Evolutionary conservation across 2,888 invertebrate species (phyloP), one percentile per base, ranked within the genome.

Genomic region (Parnassius glacialis): DNA sequence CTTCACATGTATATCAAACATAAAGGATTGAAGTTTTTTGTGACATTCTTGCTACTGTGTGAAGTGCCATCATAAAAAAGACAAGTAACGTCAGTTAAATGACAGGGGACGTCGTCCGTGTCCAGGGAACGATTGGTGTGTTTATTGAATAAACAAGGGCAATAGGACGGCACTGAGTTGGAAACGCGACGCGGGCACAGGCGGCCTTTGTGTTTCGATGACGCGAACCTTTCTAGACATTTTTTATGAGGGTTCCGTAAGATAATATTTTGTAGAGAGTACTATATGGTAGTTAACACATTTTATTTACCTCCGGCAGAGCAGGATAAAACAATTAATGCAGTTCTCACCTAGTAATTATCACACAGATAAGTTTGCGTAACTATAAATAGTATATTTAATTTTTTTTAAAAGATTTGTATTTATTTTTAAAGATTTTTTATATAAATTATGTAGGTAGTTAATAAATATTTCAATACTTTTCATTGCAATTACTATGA

Each of bases 61-160:
- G 71, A 50, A 59, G 59, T 65, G 62, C 65, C 67, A 60, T 64
- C 65, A 73, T 72, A 72, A 74, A 72, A 62, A 74, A 69, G 69
- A 68, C 67, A 68, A 68, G 67, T 70, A 70, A 73, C 71, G 71
- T 70, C 68, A 62, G 68, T 70, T 67, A 67, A 70, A 68, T 72
- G 74, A 72, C 74, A 74, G 65, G 70, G 74, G 74, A 72, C 67
- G 68, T 68, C 64, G 68, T 68, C 64, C 67, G 67, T 66, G 67
- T 60, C 61, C 61, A 56, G 60, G 65, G 63, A 66, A 68, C 71
- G 72, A 74, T 68, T 73, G 71, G 73, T 67, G 71, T 86, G 83
- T 87, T 87, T 87, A 78, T 84, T 83, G 73, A 85, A 83, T 80
- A 87, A 89, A 89, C 86, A 87, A 75, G 72, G 65, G 70, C 69